phyloP scores from a whole-genome alignment of 2,797 vertebrate genomes.

The Gambelia wislizenii region DNA sequence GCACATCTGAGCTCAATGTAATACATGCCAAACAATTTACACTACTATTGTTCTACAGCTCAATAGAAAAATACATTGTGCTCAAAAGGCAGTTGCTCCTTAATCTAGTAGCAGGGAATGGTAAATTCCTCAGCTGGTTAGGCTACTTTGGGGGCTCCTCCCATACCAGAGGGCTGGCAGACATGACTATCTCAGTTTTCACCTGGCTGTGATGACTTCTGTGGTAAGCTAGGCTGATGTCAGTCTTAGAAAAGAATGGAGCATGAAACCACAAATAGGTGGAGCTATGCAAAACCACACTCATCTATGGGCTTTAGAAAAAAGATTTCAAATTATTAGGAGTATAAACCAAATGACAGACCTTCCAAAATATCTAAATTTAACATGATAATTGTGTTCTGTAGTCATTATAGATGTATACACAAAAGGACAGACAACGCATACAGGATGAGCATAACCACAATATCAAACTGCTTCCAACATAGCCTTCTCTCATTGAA shows the following conservation, averaged over 20 bases:
- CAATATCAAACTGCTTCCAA: neutral
- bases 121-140: neutral
- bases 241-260: neutral
- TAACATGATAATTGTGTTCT: neutral
- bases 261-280: neutral
- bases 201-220: neutral
- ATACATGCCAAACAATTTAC: neutral
- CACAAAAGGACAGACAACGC: neutral
- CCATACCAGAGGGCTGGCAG: neutral
- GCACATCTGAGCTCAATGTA: neutral
- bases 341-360: neutral
- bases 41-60: conserved; percentile 36
- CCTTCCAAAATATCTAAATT: neutral
- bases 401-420: neutral
- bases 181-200: neutral
- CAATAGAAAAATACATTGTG: neutral
- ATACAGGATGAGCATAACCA: neutral
- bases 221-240: neutral
- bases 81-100: conserved; percentile 37
- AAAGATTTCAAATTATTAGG: neutral
- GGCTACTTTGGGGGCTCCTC: neutral
- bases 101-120: conserved; percentile 23
- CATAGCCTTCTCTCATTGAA: neutral
- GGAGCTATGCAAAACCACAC: neutral
- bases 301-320: neutral